These are phyloP conservation scores for Xenopus petersii DNA, from an alignment of 2,797 vertebrate genomes.

Conservation along the genomic window DNA sequence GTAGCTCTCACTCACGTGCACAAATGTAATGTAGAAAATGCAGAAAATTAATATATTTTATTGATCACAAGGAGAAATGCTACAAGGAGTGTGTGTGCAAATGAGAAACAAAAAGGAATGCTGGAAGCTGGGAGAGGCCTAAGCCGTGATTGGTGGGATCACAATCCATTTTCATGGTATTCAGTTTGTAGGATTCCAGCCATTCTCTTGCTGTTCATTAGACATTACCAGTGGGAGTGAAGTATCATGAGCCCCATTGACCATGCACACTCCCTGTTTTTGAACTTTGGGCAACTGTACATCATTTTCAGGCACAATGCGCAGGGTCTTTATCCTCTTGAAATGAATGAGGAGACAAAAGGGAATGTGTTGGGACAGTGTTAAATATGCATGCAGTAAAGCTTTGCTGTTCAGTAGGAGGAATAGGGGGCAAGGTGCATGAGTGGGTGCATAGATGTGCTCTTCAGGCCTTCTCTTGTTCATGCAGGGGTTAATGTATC, in stretches of 20 bases:
- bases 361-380: conserved; percentile 19
- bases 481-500: conserved; percentile 7
- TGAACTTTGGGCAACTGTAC: conserved; percentile 15
- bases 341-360: conserved; percentile 27
- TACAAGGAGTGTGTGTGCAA: background rate
- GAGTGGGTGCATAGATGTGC: conserved; percentile 11
- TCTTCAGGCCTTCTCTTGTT: conserved; percentile 9
- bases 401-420: conserved; percentile 29
- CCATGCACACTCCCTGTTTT: conserved; percentile 9
- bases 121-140: background rate
- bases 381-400: conserved; percentile 13
- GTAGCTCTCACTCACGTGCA: no score
- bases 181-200: conserved; percentile 20
- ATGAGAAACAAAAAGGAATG: conserved; percentile 1
- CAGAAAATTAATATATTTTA: no score
- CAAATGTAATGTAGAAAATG: no score
- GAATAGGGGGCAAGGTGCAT: conserved; percentile 17
- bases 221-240: conserved; percentile 21
- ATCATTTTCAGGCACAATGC: background rate
- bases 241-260: conserved; percentile 4
- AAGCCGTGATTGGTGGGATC: conserved; percentile 1
- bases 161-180: conserved; percentile 12
- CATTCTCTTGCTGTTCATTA: conserved; percentile 18
- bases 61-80: no score
- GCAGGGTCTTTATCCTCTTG: conserved; percentile 1